phyloP scores from a whole-genome alignment of 2,888 invertebrate species.

The Archaeoteleia sp. region DNA sequence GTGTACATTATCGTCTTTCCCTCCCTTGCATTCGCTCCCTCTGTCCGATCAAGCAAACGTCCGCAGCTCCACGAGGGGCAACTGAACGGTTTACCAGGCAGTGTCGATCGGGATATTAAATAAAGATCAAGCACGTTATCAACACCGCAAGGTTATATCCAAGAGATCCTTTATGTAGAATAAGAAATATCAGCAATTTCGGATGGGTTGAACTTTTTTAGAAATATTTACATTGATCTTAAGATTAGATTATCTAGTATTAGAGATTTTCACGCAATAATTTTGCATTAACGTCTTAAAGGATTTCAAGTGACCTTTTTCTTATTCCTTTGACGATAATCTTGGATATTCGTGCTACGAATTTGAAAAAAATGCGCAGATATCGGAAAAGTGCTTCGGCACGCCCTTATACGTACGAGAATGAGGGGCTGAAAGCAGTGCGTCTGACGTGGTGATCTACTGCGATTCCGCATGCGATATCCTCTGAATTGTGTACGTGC shows the following conservation, averaged over 20 bases:
- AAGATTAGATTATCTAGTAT: no score
- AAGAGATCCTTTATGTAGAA: not conserved
- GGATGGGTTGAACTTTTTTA: not conserved
- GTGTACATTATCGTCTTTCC: not conserved
- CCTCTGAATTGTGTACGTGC: conserved; percentile 39
- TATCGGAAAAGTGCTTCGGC: conserved; percentile 52
- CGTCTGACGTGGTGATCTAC: conserved; percentile 56
- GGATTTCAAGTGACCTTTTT: conserved; percentile 13
- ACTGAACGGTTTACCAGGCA: conserved; percentile 56
- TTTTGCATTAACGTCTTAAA: conserved; percentile 17
- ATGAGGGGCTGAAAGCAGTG: conserved; percentile 47
- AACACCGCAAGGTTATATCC: not conserved
- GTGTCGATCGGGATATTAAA: conserved; percentile 62
- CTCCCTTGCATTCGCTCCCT: not conserved
- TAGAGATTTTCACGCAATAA: no score
- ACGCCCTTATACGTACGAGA: conserved; percentile 36
- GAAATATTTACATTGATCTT: no score
- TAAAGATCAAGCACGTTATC: conserved; percentile 60
- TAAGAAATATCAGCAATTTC: not conserved
- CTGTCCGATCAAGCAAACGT: not conserved
- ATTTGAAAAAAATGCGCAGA: conserved; percentile 39
- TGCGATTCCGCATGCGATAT: conserved; percentile 53
- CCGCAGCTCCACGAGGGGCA: conserved; percentile 15
- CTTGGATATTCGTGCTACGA: conserved; percentile 14
- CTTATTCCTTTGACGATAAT: not conserved